Base-by-base conservation (phyloP, 2,888 invertebrate species). In the Dicroscelio sp. region DNA sequence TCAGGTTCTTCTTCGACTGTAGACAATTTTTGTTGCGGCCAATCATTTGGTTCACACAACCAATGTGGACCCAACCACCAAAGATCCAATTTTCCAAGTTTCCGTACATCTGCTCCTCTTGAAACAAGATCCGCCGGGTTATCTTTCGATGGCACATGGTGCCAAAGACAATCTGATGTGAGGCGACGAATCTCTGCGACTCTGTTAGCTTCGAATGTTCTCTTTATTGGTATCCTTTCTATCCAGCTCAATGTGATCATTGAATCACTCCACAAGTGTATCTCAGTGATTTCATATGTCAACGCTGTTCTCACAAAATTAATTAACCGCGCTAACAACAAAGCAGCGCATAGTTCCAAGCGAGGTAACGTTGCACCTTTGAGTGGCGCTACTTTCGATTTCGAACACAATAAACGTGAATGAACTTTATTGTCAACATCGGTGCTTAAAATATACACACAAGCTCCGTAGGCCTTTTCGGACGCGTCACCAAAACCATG, bases 401-500 rank as follows among this genome's bases (percentile, higher is more conserved):
- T 69, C 1, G 69, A 69, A 31, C 38, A 69, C 17, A 69, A 43
- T 8, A 69, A 20, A 43, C 17, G 10, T 1, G 25, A 4, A 17
- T 69, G 69, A 25, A 27, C 27, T 60, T 27, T 17, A 25, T 60
- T 60, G 8, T 60, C n/a, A n/a, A n/a, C 17, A 23, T 60, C 27
- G 23, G n/a, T 23, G n/a, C 27, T 67, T 4, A 20, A n/a, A 1
- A 35, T 23, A 17, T 67, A 35, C 10, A 69, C 23, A 17, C 69
- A 69, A 1, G 69, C 38, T 17, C 69, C 69, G 23, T 43, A 69
- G 3, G 38, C 69, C 6, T 12, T 25, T 25, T 69, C 69, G 1
- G 69, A 69, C 14, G 69, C 69, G 25, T 69, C 69, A 5, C 25
- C 2, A 43, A 69, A 69, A 20, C 69, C 69, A 25, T 69, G 69